Evolutionary conservation across 2,888 invertebrate genomes (phyloP).

Genomic region (Pyrgus malvae): DNA sequence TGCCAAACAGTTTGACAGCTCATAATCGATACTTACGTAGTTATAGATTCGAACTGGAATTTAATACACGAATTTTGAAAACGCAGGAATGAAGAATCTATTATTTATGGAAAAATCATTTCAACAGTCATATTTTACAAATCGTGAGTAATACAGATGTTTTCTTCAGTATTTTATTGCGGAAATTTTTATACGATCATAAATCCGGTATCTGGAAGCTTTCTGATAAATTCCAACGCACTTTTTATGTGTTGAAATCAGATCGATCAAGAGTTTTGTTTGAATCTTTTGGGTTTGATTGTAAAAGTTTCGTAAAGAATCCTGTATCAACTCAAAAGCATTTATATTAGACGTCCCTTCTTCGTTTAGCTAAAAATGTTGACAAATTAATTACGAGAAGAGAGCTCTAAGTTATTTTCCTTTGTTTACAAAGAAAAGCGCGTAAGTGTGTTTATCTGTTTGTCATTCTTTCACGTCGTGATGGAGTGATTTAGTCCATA

Average conservation of each 20-base stretch:
- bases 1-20: conserved; percentile 20
- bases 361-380: too few species aligned
- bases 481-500: too few species aligned
- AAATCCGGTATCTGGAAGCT: conserved; percentile 13
- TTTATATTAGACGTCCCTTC: too few species aligned
- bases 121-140: neutral
- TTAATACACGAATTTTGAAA: too few species aligned
- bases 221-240: neutral
- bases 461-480: too few species aligned
- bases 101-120: neutral
- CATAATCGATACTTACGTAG: conserved; percentile 5
- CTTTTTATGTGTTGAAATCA: neutral
- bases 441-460: too few species aligned
- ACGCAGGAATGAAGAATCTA: too few species aligned
- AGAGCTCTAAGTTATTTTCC: too few species aligned
- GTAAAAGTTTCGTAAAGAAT: neutral
- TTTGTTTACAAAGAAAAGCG: too few species aligned
- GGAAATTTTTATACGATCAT: conserved; percentile 17
- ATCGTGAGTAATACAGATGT: conserved; percentile 13
- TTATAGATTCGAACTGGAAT: neutral
- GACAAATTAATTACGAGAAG: too few species aligned
- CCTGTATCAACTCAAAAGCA: too few species aligned
- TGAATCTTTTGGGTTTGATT: neutral
- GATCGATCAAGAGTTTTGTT: neutral
- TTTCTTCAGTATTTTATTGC: conserved; percentile 13